Conservation (phyloP, 2,888 invertebrate genomes). For the Hirtodrosophila trivittata region DNA sequence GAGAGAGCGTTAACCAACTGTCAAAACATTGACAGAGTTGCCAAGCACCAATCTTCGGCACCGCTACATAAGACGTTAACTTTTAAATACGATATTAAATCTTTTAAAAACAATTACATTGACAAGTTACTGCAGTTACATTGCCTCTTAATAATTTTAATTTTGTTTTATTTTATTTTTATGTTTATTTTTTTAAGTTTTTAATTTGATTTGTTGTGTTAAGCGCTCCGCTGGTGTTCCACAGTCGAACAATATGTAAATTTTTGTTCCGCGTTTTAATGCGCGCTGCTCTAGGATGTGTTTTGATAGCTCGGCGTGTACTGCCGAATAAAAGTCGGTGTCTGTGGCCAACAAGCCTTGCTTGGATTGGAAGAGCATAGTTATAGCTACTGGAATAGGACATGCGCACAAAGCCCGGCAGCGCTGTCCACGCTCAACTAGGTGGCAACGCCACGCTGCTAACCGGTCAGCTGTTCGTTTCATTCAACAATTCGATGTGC, state of each 20-base stretch:
- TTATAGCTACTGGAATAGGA: conserved; percentile 53
- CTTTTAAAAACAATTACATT: conserved; percentile 10
- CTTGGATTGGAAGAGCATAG: conserved; percentile 41
- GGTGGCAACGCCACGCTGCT: conserved; percentile 58
- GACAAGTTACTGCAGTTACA: neutral
- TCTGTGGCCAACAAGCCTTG: conserved; percentile 41
- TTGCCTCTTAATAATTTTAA: neutral
- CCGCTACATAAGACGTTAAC: conserved; percentile 32
- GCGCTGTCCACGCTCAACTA: conserved; percentile 26
- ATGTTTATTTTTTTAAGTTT: conserved; percentile 2
- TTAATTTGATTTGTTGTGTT: neutral
- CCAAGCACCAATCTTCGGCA: conserved; percentile 21
- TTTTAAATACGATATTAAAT: conserved; percentile 34
- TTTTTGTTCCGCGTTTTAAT: conserved; percentile 20
- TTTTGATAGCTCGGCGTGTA: conserved; percentile 73
- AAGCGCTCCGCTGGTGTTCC: conserved; percentile 1
- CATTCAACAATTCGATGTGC: conserved; percentile 53
- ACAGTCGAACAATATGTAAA: conserved; percentile 23
- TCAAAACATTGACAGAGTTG: conserved; percentile 66
- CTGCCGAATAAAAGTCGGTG: conserved; percentile 43
- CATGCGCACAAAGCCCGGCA: conserved; percentile 59
- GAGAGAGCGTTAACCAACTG: conserved; percentile 55
- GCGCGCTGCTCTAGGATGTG: conserved; percentile 48
- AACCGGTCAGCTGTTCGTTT: conserved; percentile 44
- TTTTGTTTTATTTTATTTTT: conserved; percentile 5